These are phyloP conservation scores for Drosophila bocki DNA, from an alignment of 1,140 invertebrate genomes.

Conservation along the genomic window DNA sequence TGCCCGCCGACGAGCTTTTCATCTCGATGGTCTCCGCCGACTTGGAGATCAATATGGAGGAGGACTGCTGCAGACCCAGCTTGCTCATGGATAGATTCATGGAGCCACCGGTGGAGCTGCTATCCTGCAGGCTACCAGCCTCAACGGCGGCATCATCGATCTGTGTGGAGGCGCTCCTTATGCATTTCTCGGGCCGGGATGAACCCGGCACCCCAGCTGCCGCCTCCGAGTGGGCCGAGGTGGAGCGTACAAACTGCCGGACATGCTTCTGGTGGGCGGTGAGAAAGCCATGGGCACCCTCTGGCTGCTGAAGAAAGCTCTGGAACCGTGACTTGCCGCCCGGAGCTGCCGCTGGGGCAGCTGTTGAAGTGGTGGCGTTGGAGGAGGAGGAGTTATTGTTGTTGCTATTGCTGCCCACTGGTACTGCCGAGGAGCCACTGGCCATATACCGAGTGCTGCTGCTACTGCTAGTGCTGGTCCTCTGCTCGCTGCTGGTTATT, in stretches of 20 bases:
- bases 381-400: slow-evolving; percentile 19
- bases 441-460: slow-evolving; percentile 55
- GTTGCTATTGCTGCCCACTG: slow-evolving; percentile 48
- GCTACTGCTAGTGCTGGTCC: slow-evolving; percentile 64
- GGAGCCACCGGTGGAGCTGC: slow-evolving; percentile 36
- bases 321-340: slow-evolving; percentile 77
- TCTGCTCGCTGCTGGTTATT: slow-evolving; percentile 75
- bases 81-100: slow-evolving; percentile 75
- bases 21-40: slow-evolving; percentile 84
- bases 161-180: slow-evolving; percentile 83
- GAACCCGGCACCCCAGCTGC: slow-evolving; percentile 54
- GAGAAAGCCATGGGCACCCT: slow-evolving; percentile 64
- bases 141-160: slow-evolving; percentile 70
- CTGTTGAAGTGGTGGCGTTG: background rate
- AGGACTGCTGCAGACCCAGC: slow-evolving; percentile 79
- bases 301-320: slow-evolving; percentile 83
- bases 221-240: slow-evolving; percentile 83
- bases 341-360: background rate
- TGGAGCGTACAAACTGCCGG: slow-evolving; percentile 83
- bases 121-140: slow-evolving; percentile 9
- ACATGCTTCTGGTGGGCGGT: slow-evolving; percentile 85
- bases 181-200: slow-evolving; percentile 74
- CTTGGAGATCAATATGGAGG: slow-evolving; percentile 83
- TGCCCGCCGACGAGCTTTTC: slow-evolving; percentile 73
- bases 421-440: slow-evolving; percentile 26